Conservation (phyloP, 2,113 vertebrate species). For the Lepidothrix coronata region DNA sequence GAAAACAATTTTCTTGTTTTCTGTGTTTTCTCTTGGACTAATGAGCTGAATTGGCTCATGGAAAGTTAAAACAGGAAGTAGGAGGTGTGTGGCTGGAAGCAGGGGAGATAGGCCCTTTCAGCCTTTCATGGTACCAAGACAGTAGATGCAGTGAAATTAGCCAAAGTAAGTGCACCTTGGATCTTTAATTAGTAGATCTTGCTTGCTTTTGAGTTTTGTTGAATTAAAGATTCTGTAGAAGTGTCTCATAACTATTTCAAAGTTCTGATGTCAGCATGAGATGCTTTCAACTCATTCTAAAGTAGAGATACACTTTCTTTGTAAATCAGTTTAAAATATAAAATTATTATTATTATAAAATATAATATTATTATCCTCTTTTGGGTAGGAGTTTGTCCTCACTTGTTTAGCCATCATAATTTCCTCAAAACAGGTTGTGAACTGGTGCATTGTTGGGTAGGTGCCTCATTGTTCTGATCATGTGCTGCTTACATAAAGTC, state of each 20-base stretch:
- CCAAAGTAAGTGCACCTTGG: neutral
- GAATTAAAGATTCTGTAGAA: neutral
- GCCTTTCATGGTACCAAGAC: neutral
- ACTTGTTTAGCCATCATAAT: neutral
- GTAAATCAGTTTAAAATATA: neutral
- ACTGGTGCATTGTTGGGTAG: neutral
- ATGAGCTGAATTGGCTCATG: neutral
- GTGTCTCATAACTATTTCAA: neutral
- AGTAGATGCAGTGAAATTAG: neutral
- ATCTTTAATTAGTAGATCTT: neutral
- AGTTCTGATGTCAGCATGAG: neutral
- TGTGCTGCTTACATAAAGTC: slow-evolving; percentile 23
- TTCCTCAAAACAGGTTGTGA: neutral
- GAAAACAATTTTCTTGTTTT: neutral
- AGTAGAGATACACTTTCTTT: neutral
- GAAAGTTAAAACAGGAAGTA: neutral
- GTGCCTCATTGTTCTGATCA: neutral
- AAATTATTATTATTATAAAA: neutral
- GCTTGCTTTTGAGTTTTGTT: neutral
- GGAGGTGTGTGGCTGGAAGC: neutral
- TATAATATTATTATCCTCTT: neutral
- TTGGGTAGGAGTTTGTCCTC: neutral
- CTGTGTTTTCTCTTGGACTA: neutral
- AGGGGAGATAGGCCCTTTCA: neutral
- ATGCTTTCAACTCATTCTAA: neutral